Percentiles rank a stretch among this genome's conserved stretches.
Evolutionary conservation across 2,113 vertebrate genomes (phyloP).

Genomic region (Microcebus murinus): DNA sequence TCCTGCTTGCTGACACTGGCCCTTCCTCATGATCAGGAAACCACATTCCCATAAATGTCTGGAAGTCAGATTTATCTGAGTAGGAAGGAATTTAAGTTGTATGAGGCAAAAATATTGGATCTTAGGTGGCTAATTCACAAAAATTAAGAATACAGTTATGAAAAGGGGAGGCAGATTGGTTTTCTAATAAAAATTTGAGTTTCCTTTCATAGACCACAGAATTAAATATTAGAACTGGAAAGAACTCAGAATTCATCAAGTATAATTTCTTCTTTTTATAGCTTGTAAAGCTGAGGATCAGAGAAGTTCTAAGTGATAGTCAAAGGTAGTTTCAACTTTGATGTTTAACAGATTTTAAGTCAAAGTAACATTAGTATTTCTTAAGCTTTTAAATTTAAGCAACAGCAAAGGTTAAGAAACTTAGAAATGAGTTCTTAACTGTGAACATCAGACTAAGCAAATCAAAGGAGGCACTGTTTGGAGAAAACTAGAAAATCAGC

Average conservation of each 20-base stretch:
- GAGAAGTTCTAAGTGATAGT: not conserved
- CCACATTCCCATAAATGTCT: not conserved
- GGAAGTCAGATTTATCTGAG: not conserved
- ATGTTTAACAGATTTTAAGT: not conserved
- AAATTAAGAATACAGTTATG: not conserved
- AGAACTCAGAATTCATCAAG: not conserved
- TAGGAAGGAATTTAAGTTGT: not conserved
- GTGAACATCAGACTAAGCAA: not conserved
- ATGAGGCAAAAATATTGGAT: not conserved
- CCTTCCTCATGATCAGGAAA: not conserved
- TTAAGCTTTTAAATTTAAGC: constrained; percentile 23
- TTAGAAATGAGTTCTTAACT: not conserved
- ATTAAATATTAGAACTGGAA: not conserved
- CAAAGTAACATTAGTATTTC: not conserved
- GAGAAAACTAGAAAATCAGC: not conserved
- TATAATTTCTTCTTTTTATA: not conserved
- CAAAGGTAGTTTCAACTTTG: not conserved
- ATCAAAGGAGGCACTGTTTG: not conserved
- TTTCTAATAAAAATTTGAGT: not conserved
- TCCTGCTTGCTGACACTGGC: too few species aligned
- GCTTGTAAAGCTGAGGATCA: not conserved
- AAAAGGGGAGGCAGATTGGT: not conserved
- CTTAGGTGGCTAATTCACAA: not conserved
- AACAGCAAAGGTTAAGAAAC: not conserved
- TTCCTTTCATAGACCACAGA: not conserved